Base-by-base conservation (phyloP, 1,140 invertebrate genomes). In the Thalassaphorura encarpata region DNA sequence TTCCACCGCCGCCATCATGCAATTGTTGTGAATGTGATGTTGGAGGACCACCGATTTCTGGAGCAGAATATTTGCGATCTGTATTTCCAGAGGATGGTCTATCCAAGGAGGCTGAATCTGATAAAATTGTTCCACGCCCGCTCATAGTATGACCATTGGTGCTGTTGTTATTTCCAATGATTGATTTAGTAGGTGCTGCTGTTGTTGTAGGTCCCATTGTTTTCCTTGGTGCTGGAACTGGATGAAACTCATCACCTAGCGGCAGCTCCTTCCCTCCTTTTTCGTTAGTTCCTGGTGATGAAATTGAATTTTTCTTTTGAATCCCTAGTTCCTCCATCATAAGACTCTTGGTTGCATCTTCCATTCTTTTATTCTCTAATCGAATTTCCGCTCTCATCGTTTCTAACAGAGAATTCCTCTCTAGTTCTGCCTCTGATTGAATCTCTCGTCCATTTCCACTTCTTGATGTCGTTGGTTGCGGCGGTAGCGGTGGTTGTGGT, bases 381-480 rank as follows among this genome's bases (percentile, higher is more conserved):
- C 56, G 36, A n/a, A 62, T 58, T 33, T 62, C 60, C 21, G 56
- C 60, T 27, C 55, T 15, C 56, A 58, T 58, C n/a, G 56, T 52
- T 26, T 58, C 56, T 1, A 58, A n/a, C n/a, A 54, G 21, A 11
- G 26, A 19, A 11, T 36, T 51, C 21, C 28, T n/a, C n/a, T n/a
- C n/a, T n/a, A n/a, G n/a, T n/a, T n/a, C n/a, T n/a, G n/a, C n/a
- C n/a, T n/a, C n/a, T n/a, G n/a, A n/a, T n/a, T n/a, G n/a, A n/a
- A n/a, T n/a, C n/a, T n/a, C n/a, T n/a, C n/a, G n/a, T n/a, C n/a
- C n/a, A n/a, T n/a, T n/a, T n/a, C n/a, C n/a, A n/a, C n/a, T n/a
- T n/a, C n/a, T n/a, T n/a, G n/a, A n/a, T n/a, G n/a, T n/a, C n/a
- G n/a, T n/a, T n/a, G n/a, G n/a, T n/a, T n/a, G n/a, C n/a, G n/a